Evolutionary conservation across 1,140 invertebrate genomes (phyloP).

Genomic region (Pseudoatta argentina): DNA sequence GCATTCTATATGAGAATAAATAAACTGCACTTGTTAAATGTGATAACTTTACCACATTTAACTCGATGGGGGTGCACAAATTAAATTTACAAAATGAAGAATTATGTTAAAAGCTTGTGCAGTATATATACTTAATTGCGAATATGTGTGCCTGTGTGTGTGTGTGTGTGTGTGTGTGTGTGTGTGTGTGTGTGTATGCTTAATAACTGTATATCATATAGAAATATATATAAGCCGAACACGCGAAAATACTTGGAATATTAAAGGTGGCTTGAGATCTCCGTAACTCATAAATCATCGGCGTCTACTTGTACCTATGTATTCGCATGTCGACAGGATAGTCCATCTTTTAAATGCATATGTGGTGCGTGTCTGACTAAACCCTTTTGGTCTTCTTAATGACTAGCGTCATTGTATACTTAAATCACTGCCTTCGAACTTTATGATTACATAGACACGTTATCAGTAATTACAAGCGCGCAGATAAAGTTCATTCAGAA

Average conservation of each 20-base stretch:
- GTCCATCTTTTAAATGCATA: constrained; percentile 38
- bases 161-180: not conserved
- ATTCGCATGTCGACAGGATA: constrained; percentile 34
- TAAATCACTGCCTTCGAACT: constrained; percentile 6
- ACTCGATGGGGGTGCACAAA: not conserved
- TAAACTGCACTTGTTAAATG: not conserved
- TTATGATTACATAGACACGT: constrained; percentile 19
- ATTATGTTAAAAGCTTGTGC: not conserved
- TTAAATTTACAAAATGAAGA: not conserved
- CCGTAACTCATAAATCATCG: constrained; percentile 41
- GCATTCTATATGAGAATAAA: not conserved
- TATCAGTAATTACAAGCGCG: not conserved
- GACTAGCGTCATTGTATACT: not conserved
- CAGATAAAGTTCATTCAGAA: not conserved
- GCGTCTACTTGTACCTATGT: not conserved
- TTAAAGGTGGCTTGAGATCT: constrained; percentile 33
- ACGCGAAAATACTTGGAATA: constrained; percentile 38
- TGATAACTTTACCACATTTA: not conserved
- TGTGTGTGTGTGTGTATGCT: not conserved
- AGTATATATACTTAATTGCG: not conserved
- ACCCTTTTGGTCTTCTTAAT: constrained; percentile 31
- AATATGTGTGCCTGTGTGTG: not conserved
- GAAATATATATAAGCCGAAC: constrained; percentile 36
- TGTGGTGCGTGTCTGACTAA: not conserved
- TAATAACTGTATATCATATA: constrained; percentile 48